Evolutionary conservation across 2,113 vertebrate species (phyloP).

Genomic region (Xenopus borealis): DNA sequence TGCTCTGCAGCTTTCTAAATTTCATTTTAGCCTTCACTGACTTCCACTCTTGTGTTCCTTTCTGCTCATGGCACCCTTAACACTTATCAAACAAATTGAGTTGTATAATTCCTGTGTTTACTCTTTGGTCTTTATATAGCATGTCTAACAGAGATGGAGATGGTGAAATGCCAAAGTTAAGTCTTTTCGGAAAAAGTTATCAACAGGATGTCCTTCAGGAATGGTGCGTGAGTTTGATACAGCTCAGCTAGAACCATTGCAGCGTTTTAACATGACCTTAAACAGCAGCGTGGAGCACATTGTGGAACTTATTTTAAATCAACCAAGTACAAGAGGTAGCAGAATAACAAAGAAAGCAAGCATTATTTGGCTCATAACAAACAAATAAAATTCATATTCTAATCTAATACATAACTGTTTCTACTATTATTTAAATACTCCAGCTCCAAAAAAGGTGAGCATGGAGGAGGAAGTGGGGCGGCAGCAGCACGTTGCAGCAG

Average conservation of each 20-base stretch:
- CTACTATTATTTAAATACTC: conserved; percentile 1
- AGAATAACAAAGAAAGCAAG: background rate
- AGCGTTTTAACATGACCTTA: conserved; percentile 12
- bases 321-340: background rate
- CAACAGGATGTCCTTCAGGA: background rate
- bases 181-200: conserved; percentile 18
- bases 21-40: background rate
- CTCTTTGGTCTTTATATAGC: conserved; percentile 14
- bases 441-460: too few relatives aligned
- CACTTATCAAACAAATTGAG: background rate
- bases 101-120: conserved; percentile 13
- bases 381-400: conserved; percentile 26
- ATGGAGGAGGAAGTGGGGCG: too few relatives aligned
- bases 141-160: conserved; percentile 2
- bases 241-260: background rate
- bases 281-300: background rate
- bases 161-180: conserved; percentile 30
- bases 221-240: conserved; percentile 5
- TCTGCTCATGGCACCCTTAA: background rate
- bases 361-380: conserved; percentile 5
- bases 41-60: background rate
- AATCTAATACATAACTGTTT: conserved; percentile 2
- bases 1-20: background rate
- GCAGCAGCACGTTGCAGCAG: too few relatives aligned
- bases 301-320: background rate